Evolutionary conservation across 37 sponge, comb jelly and placozoan species (phyloP).

Genomic region (Eunapius fragilis): DNA sequence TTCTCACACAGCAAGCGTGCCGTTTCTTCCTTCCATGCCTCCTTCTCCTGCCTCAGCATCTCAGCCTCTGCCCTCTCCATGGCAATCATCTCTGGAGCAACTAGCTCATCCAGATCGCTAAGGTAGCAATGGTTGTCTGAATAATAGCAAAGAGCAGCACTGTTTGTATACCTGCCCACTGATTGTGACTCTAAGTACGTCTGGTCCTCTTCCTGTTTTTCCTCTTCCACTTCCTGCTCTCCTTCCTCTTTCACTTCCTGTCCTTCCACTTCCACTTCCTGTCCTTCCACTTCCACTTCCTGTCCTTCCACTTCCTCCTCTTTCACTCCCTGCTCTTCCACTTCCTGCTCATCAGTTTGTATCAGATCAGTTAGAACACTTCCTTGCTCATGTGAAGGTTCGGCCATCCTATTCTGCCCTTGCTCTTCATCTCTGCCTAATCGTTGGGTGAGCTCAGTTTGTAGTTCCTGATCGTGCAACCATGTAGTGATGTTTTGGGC

Average conservation of each 20-base stretch:
- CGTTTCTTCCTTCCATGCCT: slow-evolving; percentile 19
- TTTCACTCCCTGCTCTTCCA: too few relatives aligned
- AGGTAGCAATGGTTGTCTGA: not conserved
- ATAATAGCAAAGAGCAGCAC: not conserved
- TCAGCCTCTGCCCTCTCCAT: slow-evolving; percentile 45
- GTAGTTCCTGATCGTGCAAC: not conserved
- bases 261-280: too few relatives aligned
- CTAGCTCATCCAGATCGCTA: slow-evolving; percentile 23
- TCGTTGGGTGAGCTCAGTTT: not conserved
- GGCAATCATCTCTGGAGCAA: slow-evolving; percentile 26
- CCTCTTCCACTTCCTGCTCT: not conserved
- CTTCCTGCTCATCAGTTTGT: not conserved
- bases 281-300: not conserved
- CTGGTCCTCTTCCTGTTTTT: not conserved
- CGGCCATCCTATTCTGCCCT: not conserved
- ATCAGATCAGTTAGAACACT: not conserved
- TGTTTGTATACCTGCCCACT: not conserved
- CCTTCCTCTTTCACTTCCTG: slow-evolving; percentile 1
- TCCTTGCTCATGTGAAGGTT: not conserved
- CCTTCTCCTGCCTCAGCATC: slow-evolving; percentile 62
- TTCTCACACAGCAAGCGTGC: slow-evolving; percentile 26
- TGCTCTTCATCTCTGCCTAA: not conserved
- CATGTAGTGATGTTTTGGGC: not conserved
- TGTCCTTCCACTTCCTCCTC: not conserved
- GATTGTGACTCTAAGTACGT: not conserved